Conservation (phyloP, 2,113 vertebrate genomes). For the Brachyhypopomus gauderio region DNA sequence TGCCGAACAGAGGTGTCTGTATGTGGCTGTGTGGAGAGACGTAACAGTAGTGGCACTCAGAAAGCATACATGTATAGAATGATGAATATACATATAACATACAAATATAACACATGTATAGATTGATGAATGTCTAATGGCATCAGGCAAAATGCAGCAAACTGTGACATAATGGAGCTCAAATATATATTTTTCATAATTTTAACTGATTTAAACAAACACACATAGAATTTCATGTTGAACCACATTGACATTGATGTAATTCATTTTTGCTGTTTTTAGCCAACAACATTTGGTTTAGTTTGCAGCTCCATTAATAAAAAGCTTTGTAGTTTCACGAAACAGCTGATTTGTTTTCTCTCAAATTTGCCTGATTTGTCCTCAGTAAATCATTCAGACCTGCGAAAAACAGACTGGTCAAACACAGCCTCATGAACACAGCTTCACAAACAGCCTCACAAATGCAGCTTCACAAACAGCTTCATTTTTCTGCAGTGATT, state of each 20-base stretch:
- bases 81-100: no score
- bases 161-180: constrained; percentile 34
- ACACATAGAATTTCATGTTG: background rate
- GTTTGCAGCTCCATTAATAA: background rate
- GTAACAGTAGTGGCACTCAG: constrained; percentile 21
- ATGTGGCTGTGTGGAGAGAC: constrained; percentile 23
- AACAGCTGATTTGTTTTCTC: no score
- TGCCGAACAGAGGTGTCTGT: background rate
- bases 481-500: no score
- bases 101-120: background rate
- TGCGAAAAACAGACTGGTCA: no score
- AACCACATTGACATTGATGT: background rate
- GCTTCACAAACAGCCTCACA: no score
- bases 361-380: no score
- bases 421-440: no score
- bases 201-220: background rate
- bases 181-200: constrained; percentile 42
- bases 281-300: background rate
- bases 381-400: no score
- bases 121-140: constrained; percentile 29
- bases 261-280: constrained; percentile 1
- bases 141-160: constrained; percentile 1
- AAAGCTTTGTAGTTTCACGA: background rate
- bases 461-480: no score
- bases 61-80: no score